Base-by-base conservation (phyloP, 2,113 vertebrate species). In the Epinephelus fuscoguttatus region DNA sequence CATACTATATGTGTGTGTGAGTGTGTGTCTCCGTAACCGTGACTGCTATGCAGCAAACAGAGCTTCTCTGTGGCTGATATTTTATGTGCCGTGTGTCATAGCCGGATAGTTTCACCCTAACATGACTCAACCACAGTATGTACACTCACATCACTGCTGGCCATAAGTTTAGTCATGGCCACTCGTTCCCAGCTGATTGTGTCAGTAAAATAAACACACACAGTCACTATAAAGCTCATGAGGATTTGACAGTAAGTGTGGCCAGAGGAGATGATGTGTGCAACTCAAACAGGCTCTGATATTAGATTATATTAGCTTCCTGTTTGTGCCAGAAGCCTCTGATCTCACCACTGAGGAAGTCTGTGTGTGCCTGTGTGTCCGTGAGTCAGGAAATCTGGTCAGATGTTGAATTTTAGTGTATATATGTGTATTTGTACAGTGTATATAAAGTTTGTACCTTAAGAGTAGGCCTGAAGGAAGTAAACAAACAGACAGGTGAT, bases 251-350 rank as follows among this genome's bases (percentile, higher is more conserved):
- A 82, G 69, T 80, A 84, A 88, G 61, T 81, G 70, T 80, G 78
- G 73, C 74, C 80, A 88, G 68, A 55, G 49, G 70, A 88, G 81
- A 89, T 87, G 62, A 88, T 90, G 81, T 74, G 50, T 62, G 78
- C 82, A 64, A 49, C 56, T 62, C 74, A 80, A 71, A 62, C 69
- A 79, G 78, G 33, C 82, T 66, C 66, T 80, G 57, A 85, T 90
- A 91, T 91, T 91, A 90, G 82, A 91, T 91, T 88, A 94, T 75
- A 75, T 76, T 74, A 30, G 80, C 63, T 87, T 90, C 90, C 90
- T 91, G 87, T 87, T 86, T 89, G 76, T 83, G 53, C 78, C 86
- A 87, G 85, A 85, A 75, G 81, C 66, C 69, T 81, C 75, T 88
- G 88, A 85, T 87, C 81, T 84, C 75, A 83, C 73, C 66, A 67